Conservation (phyloP, 2,888 invertebrate genomes). For the Alcis repandata region DNA sequence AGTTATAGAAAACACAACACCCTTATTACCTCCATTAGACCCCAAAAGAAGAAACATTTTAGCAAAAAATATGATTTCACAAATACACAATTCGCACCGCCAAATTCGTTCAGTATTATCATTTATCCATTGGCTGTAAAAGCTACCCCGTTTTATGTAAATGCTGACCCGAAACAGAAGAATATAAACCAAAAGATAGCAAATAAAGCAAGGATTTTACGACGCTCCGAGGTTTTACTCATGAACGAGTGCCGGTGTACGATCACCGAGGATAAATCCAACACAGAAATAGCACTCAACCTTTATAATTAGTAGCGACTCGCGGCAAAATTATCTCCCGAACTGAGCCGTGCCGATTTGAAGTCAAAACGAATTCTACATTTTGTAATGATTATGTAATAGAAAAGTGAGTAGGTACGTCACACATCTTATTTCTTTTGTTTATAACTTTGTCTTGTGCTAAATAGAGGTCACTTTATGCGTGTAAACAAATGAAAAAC, state of each 20-base stretch:
- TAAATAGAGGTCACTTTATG: too few relatives aligned
- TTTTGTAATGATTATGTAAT: too few relatives aligned
- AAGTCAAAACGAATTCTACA: too few relatives aligned
- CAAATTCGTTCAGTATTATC: conserved; percentile 25
- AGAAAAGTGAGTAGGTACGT: too few relatives aligned
- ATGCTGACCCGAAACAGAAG: conserved; percentile 45
- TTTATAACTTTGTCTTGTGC: too few relatives aligned
- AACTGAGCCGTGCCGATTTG: too few relatives aligned
- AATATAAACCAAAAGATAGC: conserved; percentile 47
- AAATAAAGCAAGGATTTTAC: conserved; percentile 47
- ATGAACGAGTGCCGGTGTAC: conserved; percentile 37
- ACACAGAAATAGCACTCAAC: background rate
- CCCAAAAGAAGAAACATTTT: background rate
- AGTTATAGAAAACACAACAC: too few relatives aligned
- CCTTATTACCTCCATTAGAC: background rate
- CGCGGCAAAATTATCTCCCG: too few relatives aligned
- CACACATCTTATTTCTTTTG: too few relatives aligned
- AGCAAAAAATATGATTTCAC: background rate
- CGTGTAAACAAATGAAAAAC: too few relatives aligned
- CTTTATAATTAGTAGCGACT: background rate
- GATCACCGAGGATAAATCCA: background rate
- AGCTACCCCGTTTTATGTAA: conserved; percentile 42
- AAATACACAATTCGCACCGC: conserved; percentile 6
- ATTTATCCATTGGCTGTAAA: conserved; percentile 34
- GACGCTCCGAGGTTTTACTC: conserved; percentile 31